phyloP scores from a whole-genome alignment of 2,797 vertebrate species.

The Ptychobarbus kaznakovi region DNA sequence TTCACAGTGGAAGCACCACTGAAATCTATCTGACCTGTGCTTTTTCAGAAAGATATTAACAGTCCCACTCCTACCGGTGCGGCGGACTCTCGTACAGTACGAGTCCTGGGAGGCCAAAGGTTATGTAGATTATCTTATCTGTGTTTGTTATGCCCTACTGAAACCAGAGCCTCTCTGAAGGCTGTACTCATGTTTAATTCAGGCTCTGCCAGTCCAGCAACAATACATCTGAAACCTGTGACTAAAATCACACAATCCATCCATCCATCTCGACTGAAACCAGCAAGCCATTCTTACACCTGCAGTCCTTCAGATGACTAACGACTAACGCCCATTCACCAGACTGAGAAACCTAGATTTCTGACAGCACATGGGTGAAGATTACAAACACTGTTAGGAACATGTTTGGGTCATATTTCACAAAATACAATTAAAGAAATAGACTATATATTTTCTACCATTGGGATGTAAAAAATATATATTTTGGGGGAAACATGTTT shows the following conservation, averaged over 20 bases:
- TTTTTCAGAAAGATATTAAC: background rate
- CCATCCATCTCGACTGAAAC: background rate
- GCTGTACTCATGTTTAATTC: constrained; percentile 79
- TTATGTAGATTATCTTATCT: constrained; percentile 6
- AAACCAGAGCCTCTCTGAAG: constrained; percentile 72
- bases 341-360: background rate
- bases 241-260: constrained; percentile 30
- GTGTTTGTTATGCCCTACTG: constrained; percentile 55
- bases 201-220: constrained; percentile 57
- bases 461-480: too few relatives aligned
- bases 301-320: background rate
- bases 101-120: background rate
- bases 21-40: background rate
- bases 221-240: constrained; percentile 35
- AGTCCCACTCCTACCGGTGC: background rate
- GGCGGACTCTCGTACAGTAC: background rate
- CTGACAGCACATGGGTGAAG: background rate
- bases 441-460: background rate
- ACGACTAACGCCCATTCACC: background rate
- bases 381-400: background rate
- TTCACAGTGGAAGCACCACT: background rate
- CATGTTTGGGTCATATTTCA: background rate
- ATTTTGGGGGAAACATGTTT: too few relatives aligned
- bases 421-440: background rate
- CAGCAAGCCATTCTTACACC: background rate